These are phyloP conservation scores for Callorhinus ursinus DNA, from an alignment of 2,113 vertebrate genomes.

Conservation along the genomic window DNA sequence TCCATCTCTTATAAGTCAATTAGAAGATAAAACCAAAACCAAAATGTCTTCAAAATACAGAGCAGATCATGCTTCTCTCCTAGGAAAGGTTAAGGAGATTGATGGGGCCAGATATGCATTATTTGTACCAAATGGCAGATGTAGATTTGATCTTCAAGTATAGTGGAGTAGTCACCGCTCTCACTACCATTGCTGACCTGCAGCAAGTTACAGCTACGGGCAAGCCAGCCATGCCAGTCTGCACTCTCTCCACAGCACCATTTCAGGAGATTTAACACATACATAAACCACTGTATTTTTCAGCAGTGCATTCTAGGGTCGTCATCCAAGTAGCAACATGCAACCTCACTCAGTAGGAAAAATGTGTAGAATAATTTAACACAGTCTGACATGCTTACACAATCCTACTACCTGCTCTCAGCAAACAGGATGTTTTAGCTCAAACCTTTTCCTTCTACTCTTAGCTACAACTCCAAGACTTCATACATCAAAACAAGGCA, in stretches of 20 bases:
- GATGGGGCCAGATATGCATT: background rate
- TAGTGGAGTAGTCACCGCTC: background rate
- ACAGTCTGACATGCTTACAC: background rate
- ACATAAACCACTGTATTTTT: background rate
- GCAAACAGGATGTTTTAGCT: background rate
- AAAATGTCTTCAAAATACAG: background rate
- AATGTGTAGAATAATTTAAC: background rate
- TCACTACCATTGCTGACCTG: background rate
- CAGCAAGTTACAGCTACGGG: background rate
- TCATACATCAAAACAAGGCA: constrained; percentile 20
- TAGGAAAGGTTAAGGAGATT: background rate
- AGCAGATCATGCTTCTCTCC: background rate
- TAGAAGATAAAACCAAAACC: background rate
- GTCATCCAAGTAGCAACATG: background rate
- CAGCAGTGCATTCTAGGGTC: background rate
- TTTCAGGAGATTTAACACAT: background rate
- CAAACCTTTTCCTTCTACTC: background rate
- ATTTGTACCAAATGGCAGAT: background rate
- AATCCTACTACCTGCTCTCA: background rate
- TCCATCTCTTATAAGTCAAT: background rate
- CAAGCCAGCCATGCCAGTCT: background rate
- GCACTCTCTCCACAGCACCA: background rate
- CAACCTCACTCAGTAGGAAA: background rate
- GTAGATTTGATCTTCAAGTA: too few species aligned
- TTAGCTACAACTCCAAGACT: background rate